phyloP scores from a whole-genome alignment of 2,888 invertebrate species.

The Metopia argyrocephala region DNA sequence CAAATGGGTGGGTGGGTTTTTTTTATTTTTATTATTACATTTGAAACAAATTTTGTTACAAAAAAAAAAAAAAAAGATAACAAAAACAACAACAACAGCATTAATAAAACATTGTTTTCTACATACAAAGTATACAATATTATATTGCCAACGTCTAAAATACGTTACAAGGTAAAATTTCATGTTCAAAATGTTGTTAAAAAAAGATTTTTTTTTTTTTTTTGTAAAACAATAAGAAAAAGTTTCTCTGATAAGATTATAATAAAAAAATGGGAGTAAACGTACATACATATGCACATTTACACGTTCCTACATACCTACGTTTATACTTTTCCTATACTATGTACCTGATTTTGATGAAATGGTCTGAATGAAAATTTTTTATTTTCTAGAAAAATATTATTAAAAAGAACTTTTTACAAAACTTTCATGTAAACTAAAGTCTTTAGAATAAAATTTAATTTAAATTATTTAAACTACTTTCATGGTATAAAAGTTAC shows the following conservation, averaged over 20 bases:
- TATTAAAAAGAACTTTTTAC: too few relatives aligned
- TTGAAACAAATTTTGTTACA: conserved; percentile 44
- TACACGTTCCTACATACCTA: not conserved
- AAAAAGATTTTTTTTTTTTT: too few relatives aligned
- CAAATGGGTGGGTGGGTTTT: conserved; percentile 47
- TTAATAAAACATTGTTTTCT: not conserved
- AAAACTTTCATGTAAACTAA: not conserved
- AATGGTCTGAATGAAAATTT: too few relatives aligned
- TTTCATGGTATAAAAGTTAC: not conserved
- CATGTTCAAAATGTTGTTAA: conserved; percentile 15
- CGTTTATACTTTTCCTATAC: too few relatives aligned
- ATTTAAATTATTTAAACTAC: not conserved
- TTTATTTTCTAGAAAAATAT: too few relatives aligned
- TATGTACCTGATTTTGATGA: too few relatives aligned
- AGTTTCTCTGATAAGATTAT: not conserved
- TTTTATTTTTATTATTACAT: conserved; percentile 42
- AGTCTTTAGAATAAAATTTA: not conserved
- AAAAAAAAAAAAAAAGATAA: not conserved
- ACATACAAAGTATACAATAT: not conserved
- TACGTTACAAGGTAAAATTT: conserved; percentile 52
- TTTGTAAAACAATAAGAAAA: conserved; percentile 8
- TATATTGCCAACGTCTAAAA: not conserved
- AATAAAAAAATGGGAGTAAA: not conserved
- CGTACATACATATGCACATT: not conserved
- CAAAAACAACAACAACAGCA: not conserved